These are phyloP conservation scores for Lophura swinhoii DNA, from an alignment of 2,797 vertebrate species.

Conservation along the genomic window DNA sequence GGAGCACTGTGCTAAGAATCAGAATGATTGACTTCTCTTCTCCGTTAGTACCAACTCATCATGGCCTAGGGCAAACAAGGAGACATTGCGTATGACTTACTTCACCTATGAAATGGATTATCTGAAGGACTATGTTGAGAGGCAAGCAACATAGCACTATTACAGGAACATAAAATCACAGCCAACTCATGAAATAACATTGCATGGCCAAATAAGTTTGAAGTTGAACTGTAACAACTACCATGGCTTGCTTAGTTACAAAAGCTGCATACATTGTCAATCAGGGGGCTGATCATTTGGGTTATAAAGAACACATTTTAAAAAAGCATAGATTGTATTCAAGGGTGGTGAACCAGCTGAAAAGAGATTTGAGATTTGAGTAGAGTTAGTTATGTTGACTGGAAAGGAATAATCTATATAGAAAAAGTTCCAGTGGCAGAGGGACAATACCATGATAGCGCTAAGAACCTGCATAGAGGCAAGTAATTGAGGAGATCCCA, in stretches of 20 bases:
- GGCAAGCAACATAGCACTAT: not conserved
- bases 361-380: not conserved
- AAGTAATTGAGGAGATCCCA: not conserved
- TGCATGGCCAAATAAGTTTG: not conserved
- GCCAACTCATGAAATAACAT: not conserved
- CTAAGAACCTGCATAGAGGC: not conserved
- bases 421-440: not conserved
- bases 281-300: not conserved
- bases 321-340: not conserved
- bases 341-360: not conserved
- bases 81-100: not conserved
- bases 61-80: not conserved
- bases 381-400: not conserved
- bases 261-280: not conserved
- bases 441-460: not conserved
- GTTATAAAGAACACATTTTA: not conserved
- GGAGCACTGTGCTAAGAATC: not conserved
- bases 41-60: not conserved
- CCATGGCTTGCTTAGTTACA: not conserved
- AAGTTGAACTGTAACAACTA: not conserved
- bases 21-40: not conserved
- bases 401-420: rapidly evolving
- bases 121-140: not conserved
- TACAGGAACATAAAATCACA: not conserved
- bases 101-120: not conserved